Conservation (phyloP, 2,888 invertebrate species). For the Priocnemis perturbator region DNA sequence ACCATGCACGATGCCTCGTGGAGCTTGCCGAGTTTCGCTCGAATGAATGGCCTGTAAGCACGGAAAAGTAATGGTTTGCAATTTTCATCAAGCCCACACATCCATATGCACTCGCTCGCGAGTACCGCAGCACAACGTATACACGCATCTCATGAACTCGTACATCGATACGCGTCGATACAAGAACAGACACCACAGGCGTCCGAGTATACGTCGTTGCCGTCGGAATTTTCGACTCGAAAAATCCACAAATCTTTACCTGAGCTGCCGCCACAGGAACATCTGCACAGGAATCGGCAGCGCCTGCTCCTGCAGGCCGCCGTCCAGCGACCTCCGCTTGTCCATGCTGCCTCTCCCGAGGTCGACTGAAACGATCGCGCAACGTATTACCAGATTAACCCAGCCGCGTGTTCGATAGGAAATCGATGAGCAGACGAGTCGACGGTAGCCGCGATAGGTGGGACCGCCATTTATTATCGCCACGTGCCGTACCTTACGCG, state of each 20-base stretch:
- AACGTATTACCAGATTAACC: neutral
- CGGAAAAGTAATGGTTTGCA: neutral
- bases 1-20: slow-evolving; percentile 99
- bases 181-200: too few species aligned
- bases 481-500: slow-evolving; percentile 48
- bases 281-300: slow-evolving; percentile 97
- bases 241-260: slow-evolving; percentile 74
- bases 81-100: neutral
- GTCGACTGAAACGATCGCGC: neutral
- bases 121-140: too few species aligned
- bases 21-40: slow-evolving; percentile 95
- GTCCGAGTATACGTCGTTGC: too few species aligned
- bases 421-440: slow-evolving; percentile 2
- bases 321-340: slow-evolving; percentile 76
- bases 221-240: too few species aligned
- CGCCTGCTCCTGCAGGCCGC: slow-evolving; percentile 83
- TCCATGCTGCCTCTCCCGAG: slow-evolving; percentile 57
- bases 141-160: too few species aligned
- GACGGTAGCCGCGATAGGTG: neutral
- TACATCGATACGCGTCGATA: too few species aligned
- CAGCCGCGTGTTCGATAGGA: slow-evolving; percentile 1
- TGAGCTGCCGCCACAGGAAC: slow-evolving; percentile 97
- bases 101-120: too few species aligned
- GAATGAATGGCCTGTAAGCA: slow-evolving; percentile 91
- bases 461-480: slow-evolving; percentile 9